Evolutionary conservation across 2,797 vertebrate species (phyloP).

Genomic region (Characodon lateralis): DNA sequence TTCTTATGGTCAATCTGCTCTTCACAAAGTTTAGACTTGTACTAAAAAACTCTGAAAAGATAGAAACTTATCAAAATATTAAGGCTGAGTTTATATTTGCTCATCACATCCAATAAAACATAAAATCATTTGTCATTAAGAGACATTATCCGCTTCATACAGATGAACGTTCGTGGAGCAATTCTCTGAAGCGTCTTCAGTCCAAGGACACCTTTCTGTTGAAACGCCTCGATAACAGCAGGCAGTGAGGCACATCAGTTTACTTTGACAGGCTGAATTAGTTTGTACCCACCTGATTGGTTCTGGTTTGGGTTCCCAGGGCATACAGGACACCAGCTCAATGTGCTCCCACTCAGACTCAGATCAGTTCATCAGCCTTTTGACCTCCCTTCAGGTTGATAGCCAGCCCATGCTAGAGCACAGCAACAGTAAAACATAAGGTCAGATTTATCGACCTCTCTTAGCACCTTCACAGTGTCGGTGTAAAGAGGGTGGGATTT

Average conservation of each 20-base stretch:
- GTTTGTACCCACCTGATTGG: constrained; percentile 71
- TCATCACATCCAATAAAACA: neutral
- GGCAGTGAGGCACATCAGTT: constrained; percentile 13
- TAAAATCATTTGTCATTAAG: neutral
- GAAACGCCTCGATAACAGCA: constrained; percentile 1
- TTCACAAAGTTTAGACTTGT: too few relatives aligned
- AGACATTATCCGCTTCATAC: too few relatives aligned
- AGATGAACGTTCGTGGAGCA: neutral
- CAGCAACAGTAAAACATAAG: constrained; percentile 9
- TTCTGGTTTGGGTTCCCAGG: constrained; percentile 62
- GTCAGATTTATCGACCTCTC: neutral
- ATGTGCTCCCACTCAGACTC: constrained; percentile 50
- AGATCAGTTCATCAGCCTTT: constrained; percentile 79
- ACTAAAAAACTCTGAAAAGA: neutral
- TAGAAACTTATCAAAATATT: neutral
- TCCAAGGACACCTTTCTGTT: constrained; percentile 3
- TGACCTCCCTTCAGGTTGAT: constrained; percentile 77
- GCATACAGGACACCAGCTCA: constrained; percentile 74
- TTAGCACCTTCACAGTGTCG: neutral
- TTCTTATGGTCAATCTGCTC: neutral
- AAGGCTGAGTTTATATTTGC: neutral
- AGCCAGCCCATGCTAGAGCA: constrained; percentile 75
- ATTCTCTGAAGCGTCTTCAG: neutral
- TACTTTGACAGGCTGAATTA: constrained; percentile 10
- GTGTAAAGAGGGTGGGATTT: neutral